These are phyloP conservation scores for Latrodectus geometricus DNA, from an alignment of 1,140 invertebrate genomes.

Conservation along the genomic window DNA sequence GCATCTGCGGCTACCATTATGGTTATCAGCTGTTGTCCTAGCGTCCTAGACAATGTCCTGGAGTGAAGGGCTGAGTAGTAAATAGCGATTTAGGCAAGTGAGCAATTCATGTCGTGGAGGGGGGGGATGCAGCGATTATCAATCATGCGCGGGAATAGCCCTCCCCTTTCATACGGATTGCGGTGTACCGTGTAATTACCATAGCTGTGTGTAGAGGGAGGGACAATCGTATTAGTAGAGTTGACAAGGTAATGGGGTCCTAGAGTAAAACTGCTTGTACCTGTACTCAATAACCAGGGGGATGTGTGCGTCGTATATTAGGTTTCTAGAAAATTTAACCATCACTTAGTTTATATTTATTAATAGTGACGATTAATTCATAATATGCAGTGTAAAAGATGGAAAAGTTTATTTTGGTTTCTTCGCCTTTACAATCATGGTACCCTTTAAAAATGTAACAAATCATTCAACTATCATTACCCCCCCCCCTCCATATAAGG, in stretches of 20 bases:
- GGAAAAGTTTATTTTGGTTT: too few relatives aligned
- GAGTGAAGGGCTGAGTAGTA: constrained; percentile 5
- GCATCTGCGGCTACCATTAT: constrained; percentile 6
- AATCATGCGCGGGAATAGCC: constrained; percentile 46
- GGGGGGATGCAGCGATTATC: constrained; percentile 16
- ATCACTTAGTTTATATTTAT: too few relatives aligned
- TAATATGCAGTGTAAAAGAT: too few relatives aligned
- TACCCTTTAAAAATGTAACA: too few relatives aligned
- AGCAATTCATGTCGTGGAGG: not conserved
- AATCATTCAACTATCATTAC: too few relatives aligned
- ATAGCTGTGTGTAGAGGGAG: not conserved
- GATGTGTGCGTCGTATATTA: too few relatives aligned
- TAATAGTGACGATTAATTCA: too few relatives aligned
- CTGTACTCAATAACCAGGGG: too few relatives aligned
- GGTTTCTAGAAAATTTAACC: too few relatives aligned
- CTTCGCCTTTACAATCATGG: too few relatives aligned
- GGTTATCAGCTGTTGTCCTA: constrained; percentile 13
- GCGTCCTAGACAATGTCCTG: not conserved
- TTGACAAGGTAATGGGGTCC: not conserved
- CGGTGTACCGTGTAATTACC: constrained; percentile 45
- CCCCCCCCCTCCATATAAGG: too few relatives aligned
- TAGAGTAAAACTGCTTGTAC: not conserved
- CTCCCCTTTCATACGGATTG: not conserved
- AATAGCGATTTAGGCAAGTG: constrained; percentile 42
- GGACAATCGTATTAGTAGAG: not conserved